Evolutionary conservation across 1,140 invertebrate species (phyloP), one percentile per base, ranked within the genome.

Genomic region (Neotoxoptera formosana): DNA sequence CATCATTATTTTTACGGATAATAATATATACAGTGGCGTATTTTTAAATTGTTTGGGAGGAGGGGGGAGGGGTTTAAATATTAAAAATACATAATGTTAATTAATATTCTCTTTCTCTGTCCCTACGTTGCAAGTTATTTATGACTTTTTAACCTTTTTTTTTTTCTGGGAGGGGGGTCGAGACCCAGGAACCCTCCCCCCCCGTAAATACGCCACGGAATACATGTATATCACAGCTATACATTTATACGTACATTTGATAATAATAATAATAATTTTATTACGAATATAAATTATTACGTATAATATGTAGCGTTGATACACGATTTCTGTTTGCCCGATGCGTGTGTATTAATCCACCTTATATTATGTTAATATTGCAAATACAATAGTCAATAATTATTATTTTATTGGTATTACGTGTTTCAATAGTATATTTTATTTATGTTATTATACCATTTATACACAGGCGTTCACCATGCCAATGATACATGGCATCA

Each of bases 401-500:
- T 88, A 34, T 48, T 51, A 20, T 34, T 36, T 56, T 41, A 36
- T 83, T 53, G 36, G 4, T 41, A 41, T 41, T n/a, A n/a, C n/a
- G 41, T 83, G 2, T 91, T 81, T 67, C 60, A 67, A 30, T 67
- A 67, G 30, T 25, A n/a, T 67, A 3, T n/a, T 30, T n/a, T 17
- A 60, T 67, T 67, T 67, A 3, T n/a, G 11, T n/a, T 17, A 60
- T 67, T 67, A 20, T n/a, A 76, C 14, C 14, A 67, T 67, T 51
- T 30, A 83, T 83, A 23, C 48, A 94, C 95, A 96, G 96, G 97
- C 97, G 84, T 97, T 98, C 60, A 98, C 97, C 88, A 98, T 97
- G 95, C 97, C 97, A 86, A 97, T 97, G 7, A 97, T 98, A 97
- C 97, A 97, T 95, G 97, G 96, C 48, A 97, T 98, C 97, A 95